phyloP scores from a whole-genome alignment of 1,140 invertebrate species.

The Steinernema khuongi region DNA sequence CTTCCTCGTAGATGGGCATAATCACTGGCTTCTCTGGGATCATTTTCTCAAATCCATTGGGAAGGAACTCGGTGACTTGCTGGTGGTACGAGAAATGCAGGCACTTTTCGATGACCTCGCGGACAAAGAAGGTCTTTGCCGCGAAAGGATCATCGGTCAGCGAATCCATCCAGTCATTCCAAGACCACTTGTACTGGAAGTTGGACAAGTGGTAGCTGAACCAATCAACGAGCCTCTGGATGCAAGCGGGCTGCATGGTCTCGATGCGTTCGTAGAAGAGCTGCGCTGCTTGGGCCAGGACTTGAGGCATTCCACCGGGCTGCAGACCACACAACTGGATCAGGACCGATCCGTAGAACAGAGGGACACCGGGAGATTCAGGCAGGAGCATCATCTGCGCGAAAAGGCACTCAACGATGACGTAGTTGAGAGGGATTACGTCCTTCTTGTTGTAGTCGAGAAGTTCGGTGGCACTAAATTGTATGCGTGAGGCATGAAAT shows the following conservation, averaged over 20 bases:
- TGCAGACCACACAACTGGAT: slow-evolving; percentile 95
- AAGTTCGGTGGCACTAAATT: slow-evolving; percentile 74
- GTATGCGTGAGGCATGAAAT: slow-evolving; percentile 23
- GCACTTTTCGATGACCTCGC: slow-evolving; percentile 82
- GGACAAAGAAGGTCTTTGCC: slow-evolving; percentile 89
- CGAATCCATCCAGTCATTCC: slow-evolving; percentile 67
- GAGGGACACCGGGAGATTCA: slow-evolving; percentile 76
- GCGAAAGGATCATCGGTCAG: slow-evolving; percentile 73
- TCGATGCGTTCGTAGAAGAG: slow-evolving; percentile 90
- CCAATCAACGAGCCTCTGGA: slow-evolving; percentile 95
- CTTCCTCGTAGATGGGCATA: slow-evolving; percentile 60
- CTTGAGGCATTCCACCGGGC: slow-evolving; percentile 91
- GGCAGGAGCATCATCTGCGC: slow-evolving; percentile 82
- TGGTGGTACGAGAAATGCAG: slow-evolving; percentile 93
- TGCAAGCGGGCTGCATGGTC: slow-evolving; percentile 89
- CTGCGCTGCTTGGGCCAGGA: slow-evolving; percentile 91
- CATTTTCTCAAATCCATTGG: slow-evolving; percentile 75
- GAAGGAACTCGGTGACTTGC: slow-evolving; percentile 82
- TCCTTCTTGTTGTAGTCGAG: slow-evolving; percentile 84
- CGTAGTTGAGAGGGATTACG: slow-evolving; percentile 93
- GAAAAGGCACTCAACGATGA: slow-evolving; percentile 76
- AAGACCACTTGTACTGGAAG: slow-evolving; percentile 97
- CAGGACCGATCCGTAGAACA: slow-evolving; percentile 87
- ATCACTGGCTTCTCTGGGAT: slow-evolving; percentile 69
- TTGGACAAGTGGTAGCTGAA: slow-evolving; percentile 98